These are phyloP conservation scores for Plecotus auritus DNA, from an alignment of 2,113 vertebrate genomes.

Conservation along the genomic window DNA sequence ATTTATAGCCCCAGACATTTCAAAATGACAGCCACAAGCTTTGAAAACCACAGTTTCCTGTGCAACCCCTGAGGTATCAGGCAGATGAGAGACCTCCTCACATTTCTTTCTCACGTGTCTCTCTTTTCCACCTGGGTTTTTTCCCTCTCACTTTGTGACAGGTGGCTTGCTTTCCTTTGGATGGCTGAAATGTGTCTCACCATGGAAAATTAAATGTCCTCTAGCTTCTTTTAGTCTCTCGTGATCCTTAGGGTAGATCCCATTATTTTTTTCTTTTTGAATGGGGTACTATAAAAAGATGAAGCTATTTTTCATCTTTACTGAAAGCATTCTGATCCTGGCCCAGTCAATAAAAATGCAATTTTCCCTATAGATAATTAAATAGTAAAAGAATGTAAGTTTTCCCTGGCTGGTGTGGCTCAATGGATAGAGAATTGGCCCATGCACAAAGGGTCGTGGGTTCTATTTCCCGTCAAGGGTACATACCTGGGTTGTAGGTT, in stretches of 20 bases:
- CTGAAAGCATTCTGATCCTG: neutral
- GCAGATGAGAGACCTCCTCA: neutral
- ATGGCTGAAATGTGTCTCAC: neutral
- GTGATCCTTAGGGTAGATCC: neutral
- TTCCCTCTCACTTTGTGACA: neutral
- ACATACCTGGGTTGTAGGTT: too few species aligned
- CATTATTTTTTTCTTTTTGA: neutral
- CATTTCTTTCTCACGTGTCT: neutral
- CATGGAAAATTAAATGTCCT: neutral
- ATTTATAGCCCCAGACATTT: neutral
- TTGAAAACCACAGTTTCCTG: constrained; percentile 16
- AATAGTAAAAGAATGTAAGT: neutral
- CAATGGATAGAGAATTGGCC: too few species aligned
- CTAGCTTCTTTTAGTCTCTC: neutral
- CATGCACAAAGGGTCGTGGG: too few species aligned
- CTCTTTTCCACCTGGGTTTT: neutral
- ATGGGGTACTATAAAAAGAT: neutral
- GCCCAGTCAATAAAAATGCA: neutral
- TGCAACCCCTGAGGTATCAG: neutral
- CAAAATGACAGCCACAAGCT: neutral
- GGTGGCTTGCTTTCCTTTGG: neutral
- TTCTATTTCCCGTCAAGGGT: too few species aligned
- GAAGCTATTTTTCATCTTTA: neutral
- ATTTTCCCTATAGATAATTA: neutral
- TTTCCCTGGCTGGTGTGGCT: too few species aligned